Conservation (phyloP, 2,113 vertebrate genomes). For the Chaenocephalus aceratus region DNA sequence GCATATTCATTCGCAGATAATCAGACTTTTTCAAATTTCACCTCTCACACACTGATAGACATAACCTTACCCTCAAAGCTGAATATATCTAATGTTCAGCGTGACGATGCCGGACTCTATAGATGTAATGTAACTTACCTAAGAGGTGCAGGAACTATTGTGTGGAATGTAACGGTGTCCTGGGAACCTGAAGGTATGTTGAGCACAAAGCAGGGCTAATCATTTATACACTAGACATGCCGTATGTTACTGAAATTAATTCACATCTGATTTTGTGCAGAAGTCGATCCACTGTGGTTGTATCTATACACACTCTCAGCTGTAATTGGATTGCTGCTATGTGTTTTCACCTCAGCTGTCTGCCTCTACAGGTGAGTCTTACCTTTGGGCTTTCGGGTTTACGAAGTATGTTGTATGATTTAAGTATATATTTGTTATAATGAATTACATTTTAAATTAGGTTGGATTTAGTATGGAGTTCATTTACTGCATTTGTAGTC, state of each 20-base stretch:
- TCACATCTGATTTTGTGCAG: slow-evolving; percentile 23
- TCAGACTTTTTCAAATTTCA: slow-evolving; percentile 6
- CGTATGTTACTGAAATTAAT: background rate
- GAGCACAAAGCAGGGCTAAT: background rate
- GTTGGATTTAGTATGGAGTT: background rate
- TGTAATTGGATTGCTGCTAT: slow-evolving; percentile 13
- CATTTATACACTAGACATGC: background rate
- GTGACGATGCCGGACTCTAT: slow-evolving; percentile 54
- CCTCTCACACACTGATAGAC: slow-evolving; percentile 42
- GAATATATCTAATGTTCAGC: slow-evolving; percentile 24
- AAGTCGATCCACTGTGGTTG: rapidly evolving
- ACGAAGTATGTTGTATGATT: background rate
- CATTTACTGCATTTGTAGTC: too few relatives aligned
- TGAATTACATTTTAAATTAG: too few relatives aligned
- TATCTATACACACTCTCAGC: background rate
- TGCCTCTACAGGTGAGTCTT: slow-evolving; percentile 19
- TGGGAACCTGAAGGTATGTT: slow-evolving; percentile 29
- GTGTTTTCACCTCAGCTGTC: slow-evolving; percentile 13
- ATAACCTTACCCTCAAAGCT: rapidly evolving
- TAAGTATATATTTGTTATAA: too few relatives aligned
- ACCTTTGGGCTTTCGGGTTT: background rate
- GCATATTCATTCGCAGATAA: rapidly evolving
- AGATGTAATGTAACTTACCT: rapidly evolving
- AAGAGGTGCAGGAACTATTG: rapidly evolving
- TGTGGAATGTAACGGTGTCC: slow-evolving; percentile 50